A percentile compares a stretch with the other conserved stretches of the same genome.
phyloP scores from a whole-genome alignment of 2,888 invertebrate species.

The Pinctada fucata region DNA sequence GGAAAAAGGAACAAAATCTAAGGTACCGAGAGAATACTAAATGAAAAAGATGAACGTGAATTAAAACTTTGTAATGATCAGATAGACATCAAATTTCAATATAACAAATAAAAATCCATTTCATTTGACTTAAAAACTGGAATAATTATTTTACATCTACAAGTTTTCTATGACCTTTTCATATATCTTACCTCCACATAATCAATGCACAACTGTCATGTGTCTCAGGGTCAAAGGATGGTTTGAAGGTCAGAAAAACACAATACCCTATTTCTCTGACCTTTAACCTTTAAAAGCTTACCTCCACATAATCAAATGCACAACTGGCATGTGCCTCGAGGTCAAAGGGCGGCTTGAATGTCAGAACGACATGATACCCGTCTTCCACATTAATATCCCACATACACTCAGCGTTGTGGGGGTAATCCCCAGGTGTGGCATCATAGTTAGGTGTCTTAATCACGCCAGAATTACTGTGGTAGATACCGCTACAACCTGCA shows the following conservation, averaged over 20 bases:
- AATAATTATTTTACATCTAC: no score
- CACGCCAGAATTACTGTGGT: conserved; percentile 85
- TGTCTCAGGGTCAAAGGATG: conserved; percentile 86
- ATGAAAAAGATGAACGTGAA: no score
- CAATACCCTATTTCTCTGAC: conserved; percentile 85
- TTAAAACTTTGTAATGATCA: no score
- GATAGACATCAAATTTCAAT: no score
- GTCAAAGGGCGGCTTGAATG: conserved; percentile 74
- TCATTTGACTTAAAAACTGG: no score
- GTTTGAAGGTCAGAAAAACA: conserved; percentile 82
- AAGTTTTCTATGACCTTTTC: no score
- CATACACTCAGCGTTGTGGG: conserved; percentile 94
- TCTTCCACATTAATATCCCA: conserved; percentile 95
- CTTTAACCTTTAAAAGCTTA: conserved; percentile 78
- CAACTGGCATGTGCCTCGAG: conserved; percentile 98
- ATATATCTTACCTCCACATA: conserved; percentile 86
- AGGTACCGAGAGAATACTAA: no score
- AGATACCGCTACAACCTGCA: conserved; percentile 94
- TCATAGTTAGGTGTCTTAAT: conserved; percentile 94
- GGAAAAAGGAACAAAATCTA: no score
- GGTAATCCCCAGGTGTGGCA: conserved; percentile 89
- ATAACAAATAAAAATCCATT: no score
- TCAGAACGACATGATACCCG: conserved; percentile 88
- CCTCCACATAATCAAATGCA: conserved; percentile 95
- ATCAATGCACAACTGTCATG: conserved; percentile 97